Conservation (phyloP, 2,113 vertebrate species). For the Neopipo cinnamomea region DNA sequence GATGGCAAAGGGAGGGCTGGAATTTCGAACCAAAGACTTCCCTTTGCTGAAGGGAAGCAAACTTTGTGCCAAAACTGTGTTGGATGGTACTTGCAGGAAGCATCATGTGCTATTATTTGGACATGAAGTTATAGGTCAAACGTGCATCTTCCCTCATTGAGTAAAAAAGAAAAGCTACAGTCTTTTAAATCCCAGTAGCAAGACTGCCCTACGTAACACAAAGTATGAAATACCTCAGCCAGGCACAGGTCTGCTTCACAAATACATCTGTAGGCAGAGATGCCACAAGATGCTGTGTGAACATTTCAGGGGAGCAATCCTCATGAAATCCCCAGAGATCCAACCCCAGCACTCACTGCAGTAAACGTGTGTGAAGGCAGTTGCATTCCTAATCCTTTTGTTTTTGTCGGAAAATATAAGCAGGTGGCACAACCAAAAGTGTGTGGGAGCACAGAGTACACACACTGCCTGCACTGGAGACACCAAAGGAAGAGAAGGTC, state of each 20-base stretch:
- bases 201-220: background rate
- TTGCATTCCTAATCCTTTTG: background rate
- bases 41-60: background rate
- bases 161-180: background rate
- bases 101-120: background rate
- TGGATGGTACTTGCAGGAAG: background rate
- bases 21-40: background rate
- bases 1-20: background rate
- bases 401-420: background rate
- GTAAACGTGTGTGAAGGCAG: background rate
- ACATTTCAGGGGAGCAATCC: background rate
- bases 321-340: background rate
- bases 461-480: fast-evolving
- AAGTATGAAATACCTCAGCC: background rate
- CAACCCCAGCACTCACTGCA: background rate
- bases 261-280: background rate
- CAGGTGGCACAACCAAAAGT: background rate
- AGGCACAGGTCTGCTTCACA: background rate
- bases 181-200: background rate
- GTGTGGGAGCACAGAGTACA: fast-evolving
- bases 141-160: background rate
- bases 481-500: background rate
- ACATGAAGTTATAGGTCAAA: background rate
- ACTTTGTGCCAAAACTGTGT: background rate
- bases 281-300: background rate